Evolutionary conservation across 2,113 vertebrate species (phyloP).

Genomic region (Tenebrosternarchus preto): DNA sequence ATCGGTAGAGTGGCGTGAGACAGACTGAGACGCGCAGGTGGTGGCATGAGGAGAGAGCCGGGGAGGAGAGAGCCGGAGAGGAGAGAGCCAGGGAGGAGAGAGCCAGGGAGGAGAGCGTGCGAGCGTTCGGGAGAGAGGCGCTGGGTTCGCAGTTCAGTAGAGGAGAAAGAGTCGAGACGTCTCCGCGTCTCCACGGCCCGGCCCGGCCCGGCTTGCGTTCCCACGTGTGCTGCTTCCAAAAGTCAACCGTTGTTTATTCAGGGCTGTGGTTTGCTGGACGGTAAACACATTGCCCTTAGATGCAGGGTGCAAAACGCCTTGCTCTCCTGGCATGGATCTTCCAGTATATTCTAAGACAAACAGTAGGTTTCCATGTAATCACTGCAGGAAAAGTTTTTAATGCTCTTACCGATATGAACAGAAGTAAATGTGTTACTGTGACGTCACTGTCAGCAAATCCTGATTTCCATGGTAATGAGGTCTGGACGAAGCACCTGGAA

Average conservation of each 20-base stretch:
- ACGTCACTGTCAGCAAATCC: too few species aligned
- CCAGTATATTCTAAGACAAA: background rate
- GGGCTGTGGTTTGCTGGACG: slow-evolving; percentile 16
- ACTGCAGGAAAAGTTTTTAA: background rate
- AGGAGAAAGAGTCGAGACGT: slow-evolving; percentile 76
- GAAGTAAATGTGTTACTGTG: too few species aligned
- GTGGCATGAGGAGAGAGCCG: slow-evolving; percentile 61
- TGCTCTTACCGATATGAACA: too few species aligned
- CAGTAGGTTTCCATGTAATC: background rate
- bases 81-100: too few species aligned
- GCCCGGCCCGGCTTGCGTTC: slow-evolving; percentile 74
- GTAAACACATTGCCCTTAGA: slow-evolving; percentile 30
- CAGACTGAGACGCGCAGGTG: slow-evolving; percentile 79
- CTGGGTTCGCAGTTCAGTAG: slow-evolving; percentile 77
- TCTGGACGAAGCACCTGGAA: too few species aligned
- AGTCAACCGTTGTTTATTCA: slow-evolving; percentile 20
- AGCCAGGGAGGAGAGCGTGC: slow-evolving; percentile 67
- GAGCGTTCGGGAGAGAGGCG: slow-evolving; percentile 80
- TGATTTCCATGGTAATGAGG: too few species aligned
- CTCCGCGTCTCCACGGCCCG: slow-evolving; percentile 85
- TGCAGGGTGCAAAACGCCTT: background rate
- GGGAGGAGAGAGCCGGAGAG: background rate
- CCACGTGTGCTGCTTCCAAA: slow-evolving; percentile 44
- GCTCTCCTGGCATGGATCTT: background rate
- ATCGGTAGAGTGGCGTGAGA: slow-evolving; percentile 81